phyloP scores from a whole-genome alignment of 2,113 vertebrate genomes.

The Corvus moneduloides region DNA sequence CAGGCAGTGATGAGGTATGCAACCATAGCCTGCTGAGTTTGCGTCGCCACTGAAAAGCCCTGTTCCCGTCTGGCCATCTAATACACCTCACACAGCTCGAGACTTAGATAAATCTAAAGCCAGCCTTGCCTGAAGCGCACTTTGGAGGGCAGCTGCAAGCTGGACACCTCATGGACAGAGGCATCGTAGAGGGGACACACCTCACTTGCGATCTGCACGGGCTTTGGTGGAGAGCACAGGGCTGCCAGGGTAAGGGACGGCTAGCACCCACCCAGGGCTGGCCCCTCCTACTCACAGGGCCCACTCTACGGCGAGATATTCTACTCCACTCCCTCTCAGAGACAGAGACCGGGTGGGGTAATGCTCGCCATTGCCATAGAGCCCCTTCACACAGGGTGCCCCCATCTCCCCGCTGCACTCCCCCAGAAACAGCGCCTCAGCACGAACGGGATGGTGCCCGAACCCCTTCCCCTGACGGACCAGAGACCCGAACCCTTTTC shows the following conservation, averaged over 20 bases:
- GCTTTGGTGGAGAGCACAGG: fast-evolving
- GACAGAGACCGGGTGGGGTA: fast-evolving
- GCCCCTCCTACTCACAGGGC: not conserved
- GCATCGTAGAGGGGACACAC: fast-evolving
- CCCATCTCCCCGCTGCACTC: fast-evolving
- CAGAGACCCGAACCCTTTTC: too few relatives aligned
- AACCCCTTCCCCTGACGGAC: not conserved
- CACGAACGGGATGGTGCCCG: fast-evolving
- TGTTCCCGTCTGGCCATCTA: fast-evolving
- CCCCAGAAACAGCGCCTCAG: fast-evolving
- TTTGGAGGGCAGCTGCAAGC: not conserved
- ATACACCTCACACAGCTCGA: fast-evolving
- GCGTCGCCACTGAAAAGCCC: fast-evolving
- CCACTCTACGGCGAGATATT: fast-evolving
- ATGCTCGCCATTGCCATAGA: fast-evolving
- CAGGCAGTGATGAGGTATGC: fast-evolving
- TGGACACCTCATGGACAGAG: fast-evolving
- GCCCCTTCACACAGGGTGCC: fast-evolving
- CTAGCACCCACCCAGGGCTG: too few relatives aligned
- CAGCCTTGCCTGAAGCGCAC: not conserved
- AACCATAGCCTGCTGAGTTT: not conserved
- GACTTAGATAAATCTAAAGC: not conserved
- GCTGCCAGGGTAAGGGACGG: fast-evolving
- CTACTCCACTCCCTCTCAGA: not conserved
- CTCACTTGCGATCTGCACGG: fast-evolving